These are phyloP conservation scores for Flexamia atlantica DNA, from an alignment of 2,888 invertebrate species.

Conservation along the genomic window DNA sequence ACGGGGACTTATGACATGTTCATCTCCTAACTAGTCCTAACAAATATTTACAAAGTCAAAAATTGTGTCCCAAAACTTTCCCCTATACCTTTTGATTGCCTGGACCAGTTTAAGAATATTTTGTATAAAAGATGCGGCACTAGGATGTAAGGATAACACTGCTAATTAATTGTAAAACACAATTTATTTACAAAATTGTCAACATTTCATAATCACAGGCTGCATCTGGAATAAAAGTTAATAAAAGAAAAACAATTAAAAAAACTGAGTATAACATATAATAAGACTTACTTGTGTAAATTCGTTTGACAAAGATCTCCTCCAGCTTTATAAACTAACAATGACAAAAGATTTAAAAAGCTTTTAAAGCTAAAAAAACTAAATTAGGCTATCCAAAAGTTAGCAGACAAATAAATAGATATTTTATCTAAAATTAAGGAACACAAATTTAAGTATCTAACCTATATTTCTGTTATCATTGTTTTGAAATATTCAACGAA, in stretches of 20 bases:
- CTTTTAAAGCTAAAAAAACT: not conserved
- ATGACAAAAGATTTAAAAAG: not conserved
- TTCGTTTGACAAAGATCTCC: not conserved
- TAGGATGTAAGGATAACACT: no score
- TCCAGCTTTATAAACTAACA: not conserved
- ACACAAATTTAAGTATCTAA: not conserved
- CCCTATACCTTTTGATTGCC: no score
- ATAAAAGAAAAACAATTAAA: not conserved
- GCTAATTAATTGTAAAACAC: no score
- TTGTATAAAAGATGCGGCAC: no score
- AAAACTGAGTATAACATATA: not conserved
- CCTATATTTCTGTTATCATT: no score
- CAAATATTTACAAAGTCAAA: no score
- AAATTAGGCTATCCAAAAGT: not conserved
- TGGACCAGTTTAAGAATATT: no score
- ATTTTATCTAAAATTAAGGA: not conserved
- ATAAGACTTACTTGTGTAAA: not conserved
- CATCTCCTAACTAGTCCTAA: no score
- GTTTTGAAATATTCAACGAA: no score
- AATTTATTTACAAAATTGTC: conserved; percentile 8
- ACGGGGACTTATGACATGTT: no score
- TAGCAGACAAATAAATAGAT: not conserved
- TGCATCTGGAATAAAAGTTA: not conserved
- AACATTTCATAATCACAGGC: conserved; percentile 16
- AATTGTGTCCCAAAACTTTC: no score